A percentile compares a stretch with the other conserved stretches of the same genome.
Conservation (phyloP, 1,140 invertebrate species). For the Papilio dardanus region DNA sequence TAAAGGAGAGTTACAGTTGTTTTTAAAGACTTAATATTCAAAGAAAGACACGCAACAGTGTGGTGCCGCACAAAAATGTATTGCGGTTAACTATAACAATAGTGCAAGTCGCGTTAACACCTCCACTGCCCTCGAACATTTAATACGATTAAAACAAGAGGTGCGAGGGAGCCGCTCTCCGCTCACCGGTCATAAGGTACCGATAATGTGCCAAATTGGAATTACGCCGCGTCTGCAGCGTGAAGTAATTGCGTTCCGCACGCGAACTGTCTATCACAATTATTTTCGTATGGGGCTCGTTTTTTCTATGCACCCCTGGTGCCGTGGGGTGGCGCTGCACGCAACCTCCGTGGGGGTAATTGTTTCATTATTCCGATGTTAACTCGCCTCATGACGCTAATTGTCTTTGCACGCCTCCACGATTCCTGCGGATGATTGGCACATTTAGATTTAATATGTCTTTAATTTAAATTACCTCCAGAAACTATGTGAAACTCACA, state of each 20-base stretch:
- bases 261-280: constrained; percentile 80
- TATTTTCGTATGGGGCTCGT: constrained; percentile 66
- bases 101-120: constrained; percentile 5
- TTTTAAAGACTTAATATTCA: constrained; percentile 6
- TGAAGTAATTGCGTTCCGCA: constrained; percentile 70
- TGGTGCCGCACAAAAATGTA: neutral
- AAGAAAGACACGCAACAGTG: neutral
- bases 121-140: constrained; percentile 52
- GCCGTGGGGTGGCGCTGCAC: constrained; percentile 56
- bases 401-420: constrained; percentile 52
- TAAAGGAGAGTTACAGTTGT: neutral
- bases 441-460: neutral
- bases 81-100: constrained; percentile 5
- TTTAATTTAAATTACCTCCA: neutral
- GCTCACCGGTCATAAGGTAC: constrained; percentile 58
- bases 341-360: constrained; percentile 75
- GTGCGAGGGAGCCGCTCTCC: constrained; percentile 68
- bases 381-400: constrained; percentile 71
- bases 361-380: constrained; percentile 81
- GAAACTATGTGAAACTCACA: neutral
- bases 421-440: constrained; percentile 2
- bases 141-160: constrained; percentile 68
- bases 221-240: constrained; percentile 52
- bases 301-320: constrained; percentile 70
- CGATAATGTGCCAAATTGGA: constrained; percentile 76